Evolutionary conservation across 2,113 vertebrate genomes (phyloP).

Genomic region (Trichechus manatus): DNA sequence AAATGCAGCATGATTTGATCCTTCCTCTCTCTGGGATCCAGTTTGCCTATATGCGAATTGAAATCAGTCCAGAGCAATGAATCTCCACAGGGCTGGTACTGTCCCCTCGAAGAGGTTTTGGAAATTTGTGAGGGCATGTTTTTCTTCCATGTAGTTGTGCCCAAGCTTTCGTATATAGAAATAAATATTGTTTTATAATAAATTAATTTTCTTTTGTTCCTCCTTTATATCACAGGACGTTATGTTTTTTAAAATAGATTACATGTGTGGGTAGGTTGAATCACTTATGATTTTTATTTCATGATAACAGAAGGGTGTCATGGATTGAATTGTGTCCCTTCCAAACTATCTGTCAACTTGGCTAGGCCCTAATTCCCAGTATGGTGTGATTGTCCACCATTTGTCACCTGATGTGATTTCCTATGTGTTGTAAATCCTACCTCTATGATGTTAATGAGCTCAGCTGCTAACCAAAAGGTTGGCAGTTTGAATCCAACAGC

Average conservation of each 20-base stretch:
- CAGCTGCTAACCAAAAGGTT: no score
- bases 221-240: not conserved
- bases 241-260: not conserved
- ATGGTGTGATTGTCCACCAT: no score
- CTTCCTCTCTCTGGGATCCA: not conserved
- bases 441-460: no score
- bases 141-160: not conserved
- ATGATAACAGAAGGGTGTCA: not conserved
- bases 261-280: not conserved
- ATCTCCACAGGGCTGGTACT: not conserved
- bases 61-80: not conserved
- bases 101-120: constrained; percentile 7
- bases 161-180: not conserved
- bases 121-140: not conserved
- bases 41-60: not conserved
- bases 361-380: no score
- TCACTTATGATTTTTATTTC: constrained; percentile 13
- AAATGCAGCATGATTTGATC: not conserved
- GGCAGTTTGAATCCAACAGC: no score
- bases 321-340: no score
- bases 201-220: not conserved
- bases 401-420: no score
- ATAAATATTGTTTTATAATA: constrained; percentile 42
- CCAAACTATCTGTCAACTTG: no score
- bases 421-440: no score